Conservation (phyloP, 2,888 invertebrate species). For the Nysson spinosus region DNA sequence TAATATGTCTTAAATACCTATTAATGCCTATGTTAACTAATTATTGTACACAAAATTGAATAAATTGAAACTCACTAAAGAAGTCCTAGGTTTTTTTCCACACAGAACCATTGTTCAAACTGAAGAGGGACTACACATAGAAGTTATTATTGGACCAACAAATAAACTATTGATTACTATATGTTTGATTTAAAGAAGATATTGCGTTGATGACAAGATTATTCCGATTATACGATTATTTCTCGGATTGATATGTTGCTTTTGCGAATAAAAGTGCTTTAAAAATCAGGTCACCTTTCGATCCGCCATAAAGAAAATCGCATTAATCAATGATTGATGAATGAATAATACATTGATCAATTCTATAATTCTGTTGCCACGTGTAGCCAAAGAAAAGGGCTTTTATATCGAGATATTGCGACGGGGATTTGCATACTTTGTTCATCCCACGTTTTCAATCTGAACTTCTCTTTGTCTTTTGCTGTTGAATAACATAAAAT, state of each 20-base stretch:
- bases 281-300: background rate
- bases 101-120: no score
- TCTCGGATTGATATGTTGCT: background rate
- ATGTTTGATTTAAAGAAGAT: background rate
- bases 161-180: no score
- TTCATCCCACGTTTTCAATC: background rate
- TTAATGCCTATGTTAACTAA: no score
- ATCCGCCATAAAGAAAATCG: constrained; percentile 4
- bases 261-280: background rate
- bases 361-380: constrained; percentile 17
- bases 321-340: constrained; percentile 1
- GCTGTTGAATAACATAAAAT: no score
- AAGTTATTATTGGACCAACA: no score
- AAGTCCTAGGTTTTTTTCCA: no score
- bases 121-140: no score
- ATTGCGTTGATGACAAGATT: constrained; percentile 1
- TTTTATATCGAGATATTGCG: constrained; percentile 21
- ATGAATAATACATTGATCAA: constrained; percentile 21
- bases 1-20: no score
- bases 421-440: constrained; percentile 25
- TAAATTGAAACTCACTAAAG: no score
- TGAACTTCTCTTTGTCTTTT: no score
- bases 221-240: no score
- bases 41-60: no score
- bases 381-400: background rate